These are phyloP conservation scores for Pantherophis vulpinus DNA, from an alignment of 2,797 vertebrate species.

Conservation along the genomic window DNA sequence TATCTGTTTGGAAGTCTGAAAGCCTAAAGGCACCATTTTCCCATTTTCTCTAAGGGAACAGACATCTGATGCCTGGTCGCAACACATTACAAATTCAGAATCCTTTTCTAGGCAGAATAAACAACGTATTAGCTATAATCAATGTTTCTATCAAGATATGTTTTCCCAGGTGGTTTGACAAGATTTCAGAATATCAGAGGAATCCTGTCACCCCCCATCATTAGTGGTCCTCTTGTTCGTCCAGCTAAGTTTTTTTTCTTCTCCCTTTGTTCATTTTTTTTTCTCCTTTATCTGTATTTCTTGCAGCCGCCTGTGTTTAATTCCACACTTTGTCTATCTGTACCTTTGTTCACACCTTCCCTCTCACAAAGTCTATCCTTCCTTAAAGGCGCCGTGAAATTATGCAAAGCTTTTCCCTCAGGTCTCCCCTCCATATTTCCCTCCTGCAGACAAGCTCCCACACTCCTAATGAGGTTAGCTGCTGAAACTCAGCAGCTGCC, in stretches of 20 bases:
- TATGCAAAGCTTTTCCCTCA: slow-evolving; percentile 29
- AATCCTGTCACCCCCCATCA: background rate
- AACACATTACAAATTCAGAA: background rate
- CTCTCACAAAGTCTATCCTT: background rate
- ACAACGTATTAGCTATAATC: background rate
- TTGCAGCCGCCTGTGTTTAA: background rate
- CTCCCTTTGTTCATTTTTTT: background rate
- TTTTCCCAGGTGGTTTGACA: background rate
- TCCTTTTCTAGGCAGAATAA: background rate
- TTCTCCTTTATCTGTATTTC: background rate
- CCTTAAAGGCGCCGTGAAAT: slow-evolving; percentile 26
- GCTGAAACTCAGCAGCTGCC: slow-evolving; percentile 33
- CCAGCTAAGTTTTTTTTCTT: background rate
- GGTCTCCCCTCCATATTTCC: slow-evolving; percentile 9
- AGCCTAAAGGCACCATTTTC: background rate
- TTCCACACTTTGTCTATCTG: background rate
- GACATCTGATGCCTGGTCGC: background rate
- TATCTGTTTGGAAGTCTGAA: background rate
- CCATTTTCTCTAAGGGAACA: background rate
- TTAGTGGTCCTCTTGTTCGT: background rate
- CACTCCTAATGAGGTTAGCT: slow-evolving; percentile 27
- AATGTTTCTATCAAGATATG: background rate
- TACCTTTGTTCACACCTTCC: slow-evolving; percentile 12
- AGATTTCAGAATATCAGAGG: background rate
- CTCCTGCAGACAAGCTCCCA: slow-evolving; percentile 17